Conservation (phyloP, 2,113 vertebrate species). For the Micromys minutus region DNA sequence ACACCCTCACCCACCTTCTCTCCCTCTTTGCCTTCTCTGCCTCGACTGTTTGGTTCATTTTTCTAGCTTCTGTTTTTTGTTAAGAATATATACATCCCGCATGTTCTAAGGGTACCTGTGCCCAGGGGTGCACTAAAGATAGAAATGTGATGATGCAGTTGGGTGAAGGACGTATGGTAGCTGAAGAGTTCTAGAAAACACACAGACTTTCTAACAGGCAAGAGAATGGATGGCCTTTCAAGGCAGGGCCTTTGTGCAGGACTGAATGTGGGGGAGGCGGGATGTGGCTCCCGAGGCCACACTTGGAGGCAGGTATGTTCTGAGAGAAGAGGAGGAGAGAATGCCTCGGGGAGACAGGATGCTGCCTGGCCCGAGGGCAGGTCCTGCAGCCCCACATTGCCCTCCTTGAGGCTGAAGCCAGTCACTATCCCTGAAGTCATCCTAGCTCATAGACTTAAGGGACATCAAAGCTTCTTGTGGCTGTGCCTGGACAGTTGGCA, state of each 20-base stretch:
- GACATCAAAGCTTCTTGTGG: too few relatives aligned
- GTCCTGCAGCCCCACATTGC: too few relatives aligned
- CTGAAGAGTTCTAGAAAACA: not conserved
- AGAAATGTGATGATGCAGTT: accelerated
- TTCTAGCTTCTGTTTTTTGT: not conserved
- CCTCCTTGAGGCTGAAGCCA: not conserved
- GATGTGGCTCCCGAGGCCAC: not conserved
- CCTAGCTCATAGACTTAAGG: not conserved
- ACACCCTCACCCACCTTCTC: too few relatives aligned
- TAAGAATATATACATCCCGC: accelerated
- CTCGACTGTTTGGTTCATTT: too few relatives aligned
- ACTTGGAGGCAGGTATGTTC: not conserved
- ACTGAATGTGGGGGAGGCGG: not conserved
- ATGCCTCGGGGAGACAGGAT: not conserved
- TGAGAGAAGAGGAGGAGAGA: not conserved
- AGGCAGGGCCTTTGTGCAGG: not conserved
- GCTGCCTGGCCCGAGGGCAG: not conserved
- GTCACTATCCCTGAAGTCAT: not conserved
- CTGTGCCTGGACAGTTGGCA: not conserved
- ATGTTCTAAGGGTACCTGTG: not conserved
- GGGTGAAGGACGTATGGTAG: too few relatives aligned
- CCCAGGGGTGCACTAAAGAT: accelerated
- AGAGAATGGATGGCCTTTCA: not conserved
- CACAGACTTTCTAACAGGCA: not conserved
- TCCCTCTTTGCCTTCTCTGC: not conserved